Percentiles rank a stretch among this genome's conserved stretches.
Conservation (phyloP, 1,140 invertebrate genomes). For the Tetramorium alpestre region DNA sequence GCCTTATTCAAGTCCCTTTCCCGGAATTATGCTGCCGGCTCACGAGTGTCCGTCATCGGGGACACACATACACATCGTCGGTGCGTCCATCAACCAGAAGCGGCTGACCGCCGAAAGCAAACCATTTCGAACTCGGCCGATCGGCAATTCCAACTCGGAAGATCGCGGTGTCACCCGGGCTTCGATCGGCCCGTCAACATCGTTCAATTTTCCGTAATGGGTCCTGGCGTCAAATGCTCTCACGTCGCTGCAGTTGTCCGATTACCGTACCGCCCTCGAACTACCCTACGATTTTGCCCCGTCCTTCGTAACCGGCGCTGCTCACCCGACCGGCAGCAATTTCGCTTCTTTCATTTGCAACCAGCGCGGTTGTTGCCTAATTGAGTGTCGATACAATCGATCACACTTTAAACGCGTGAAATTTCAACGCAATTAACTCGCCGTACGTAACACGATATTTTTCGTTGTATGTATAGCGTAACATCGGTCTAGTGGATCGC, state of each 20-base stretch:
- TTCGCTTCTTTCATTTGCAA: constrained; percentile 24
- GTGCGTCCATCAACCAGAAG: constrained; percentile 50
- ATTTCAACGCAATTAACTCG: constrained; percentile 38
- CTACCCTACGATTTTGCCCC: constrained; percentile 20
- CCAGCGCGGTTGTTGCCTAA: constrained; percentile 2
- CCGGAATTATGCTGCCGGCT: constrained; percentile 24
- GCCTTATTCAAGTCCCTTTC: constrained; percentile 47
- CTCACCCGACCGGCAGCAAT: background rate
- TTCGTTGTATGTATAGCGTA: background rate
- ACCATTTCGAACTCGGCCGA: constrained; percentile 42
- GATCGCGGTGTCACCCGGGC: constrained; percentile 37
- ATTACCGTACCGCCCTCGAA: constrained; percentile 46
- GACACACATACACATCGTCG: background rate
- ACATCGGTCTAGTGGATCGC: background rate
- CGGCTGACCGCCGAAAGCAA: constrained; percentile 44
- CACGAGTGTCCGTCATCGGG: constrained; percentile 18
- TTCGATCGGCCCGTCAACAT: constrained; percentile 49
- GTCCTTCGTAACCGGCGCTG: background rate
- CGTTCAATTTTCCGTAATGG: constrained; percentile 74
- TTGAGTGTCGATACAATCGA: constrained; percentile 35
- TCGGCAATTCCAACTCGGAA: constrained; percentile 40
- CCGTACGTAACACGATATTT: constrained; percentile 11
- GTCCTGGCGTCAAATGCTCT: constrained; percentile 61
- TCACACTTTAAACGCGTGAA: constrained; percentile 39
- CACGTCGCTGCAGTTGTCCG: constrained; percentile 19